A percentile compares a stretch with the other conserved stretches of the same genome.
Conservation (phyloP, 2,888 invertebrate species). For the Pollenia angustigena region DNA sequence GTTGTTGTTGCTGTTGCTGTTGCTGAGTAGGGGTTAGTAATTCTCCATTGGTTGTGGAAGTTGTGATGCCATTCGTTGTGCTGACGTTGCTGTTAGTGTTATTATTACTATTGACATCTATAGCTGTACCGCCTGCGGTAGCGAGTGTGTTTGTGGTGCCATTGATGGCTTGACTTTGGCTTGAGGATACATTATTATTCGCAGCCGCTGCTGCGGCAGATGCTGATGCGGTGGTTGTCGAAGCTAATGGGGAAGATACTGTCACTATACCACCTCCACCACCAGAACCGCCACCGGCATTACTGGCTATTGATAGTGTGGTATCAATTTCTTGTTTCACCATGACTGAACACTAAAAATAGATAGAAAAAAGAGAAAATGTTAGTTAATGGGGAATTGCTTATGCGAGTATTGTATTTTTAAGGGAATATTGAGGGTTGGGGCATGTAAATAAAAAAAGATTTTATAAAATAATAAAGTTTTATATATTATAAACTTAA, state of each 20-base stretch:
- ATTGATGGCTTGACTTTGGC: slow-evolving; percentile 76
- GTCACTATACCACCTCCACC: slow-evolving; percentile 70
- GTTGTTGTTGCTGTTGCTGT: slow-evolving; percentile 79
- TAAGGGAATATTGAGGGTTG: background rate
- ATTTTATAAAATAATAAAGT: no score
- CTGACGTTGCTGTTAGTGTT: slow-evolving; percentile 68
- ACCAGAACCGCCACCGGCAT: slow-evolving; percentile 83
- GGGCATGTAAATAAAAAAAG: no score
- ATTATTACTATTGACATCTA: slow-evolving; percentile 64
- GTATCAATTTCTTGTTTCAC: slow-evolving; percentile 86
- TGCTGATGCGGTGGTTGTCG: slow-evolving; percentile 72
- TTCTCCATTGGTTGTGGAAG: slow-evolving; percentile 63
- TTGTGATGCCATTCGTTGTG: slow-evolving; percentile 70
- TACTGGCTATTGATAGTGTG: slow-evolving; percentile 77
- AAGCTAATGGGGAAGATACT: slow-evolving; percentile 71
- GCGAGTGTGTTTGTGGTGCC: slow-evolving; percentile 74
- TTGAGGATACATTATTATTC: slow-evolving; percentile 74
- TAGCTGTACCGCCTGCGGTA: slow-evolving; percentile 74
- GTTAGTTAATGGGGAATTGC: slow-evolving; percentile 9
- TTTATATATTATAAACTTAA: no score
- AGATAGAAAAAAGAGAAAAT: slow-evolving; percentile 51
- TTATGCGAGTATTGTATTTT: background rate
- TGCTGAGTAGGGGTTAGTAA: slow-evolving; percentile 73
- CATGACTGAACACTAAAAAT: slow-evolving; percentile 83
- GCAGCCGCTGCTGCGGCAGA: slow-evolving; percentile 71